Evolutionary conservation across 1,140 invertebrate genomes (phyloP).

Genomic region (Pogonomyrmex barbatus): DNA sequence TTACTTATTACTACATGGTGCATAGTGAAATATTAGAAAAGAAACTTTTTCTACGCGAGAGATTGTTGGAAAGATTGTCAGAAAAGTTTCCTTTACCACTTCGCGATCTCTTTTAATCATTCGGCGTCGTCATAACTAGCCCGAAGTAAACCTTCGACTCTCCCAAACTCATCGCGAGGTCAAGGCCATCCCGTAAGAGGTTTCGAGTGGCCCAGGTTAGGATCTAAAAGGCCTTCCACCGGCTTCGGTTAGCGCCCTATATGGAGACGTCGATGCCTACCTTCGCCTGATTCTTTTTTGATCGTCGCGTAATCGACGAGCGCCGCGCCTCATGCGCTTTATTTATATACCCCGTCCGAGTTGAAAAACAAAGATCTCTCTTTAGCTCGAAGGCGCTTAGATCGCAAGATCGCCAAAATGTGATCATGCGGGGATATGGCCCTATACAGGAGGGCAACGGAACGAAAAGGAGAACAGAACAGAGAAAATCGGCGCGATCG

Average conservation of each 20-base stretch:
- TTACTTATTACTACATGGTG: not conserved
- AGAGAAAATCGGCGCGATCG: conserved; percentile 24
- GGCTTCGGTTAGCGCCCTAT: conserved; percentile 48
- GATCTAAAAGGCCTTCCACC: conserved; percentile 53
- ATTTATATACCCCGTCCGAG: not conserved
- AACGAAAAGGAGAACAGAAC: conserved; percentile 9
- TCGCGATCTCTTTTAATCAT: not conserved
- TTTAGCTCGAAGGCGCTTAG: not conserved
- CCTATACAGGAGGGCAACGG: not conserved
- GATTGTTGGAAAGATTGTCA: not conserved
- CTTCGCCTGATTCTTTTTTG: conserved; percentile 39
- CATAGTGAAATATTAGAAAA: not conserved
- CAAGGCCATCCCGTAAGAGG: conserved; percentile 32
- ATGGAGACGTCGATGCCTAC: conserved; percentile 52
- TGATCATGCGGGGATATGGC: not conserved
- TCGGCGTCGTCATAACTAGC: not conserved
- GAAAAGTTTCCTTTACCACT: not conserved
- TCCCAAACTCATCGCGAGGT: conserved; percentile 37
- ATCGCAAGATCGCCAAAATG: not conserved
- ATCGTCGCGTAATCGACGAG: conserved; percentile 6
- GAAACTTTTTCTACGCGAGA: not conserved
- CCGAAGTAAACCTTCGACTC: conserved; percentile 24
- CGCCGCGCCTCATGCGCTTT: not conserved
- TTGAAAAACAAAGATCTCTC: conserved; percentile 13
- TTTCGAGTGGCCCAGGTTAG: conserved; percentile 45